These are phyloP conservation scores for Oryzias celebensis DNA, from an alignment of 2,113 vertebrate species.

Conservation along the genomic window DNA sequence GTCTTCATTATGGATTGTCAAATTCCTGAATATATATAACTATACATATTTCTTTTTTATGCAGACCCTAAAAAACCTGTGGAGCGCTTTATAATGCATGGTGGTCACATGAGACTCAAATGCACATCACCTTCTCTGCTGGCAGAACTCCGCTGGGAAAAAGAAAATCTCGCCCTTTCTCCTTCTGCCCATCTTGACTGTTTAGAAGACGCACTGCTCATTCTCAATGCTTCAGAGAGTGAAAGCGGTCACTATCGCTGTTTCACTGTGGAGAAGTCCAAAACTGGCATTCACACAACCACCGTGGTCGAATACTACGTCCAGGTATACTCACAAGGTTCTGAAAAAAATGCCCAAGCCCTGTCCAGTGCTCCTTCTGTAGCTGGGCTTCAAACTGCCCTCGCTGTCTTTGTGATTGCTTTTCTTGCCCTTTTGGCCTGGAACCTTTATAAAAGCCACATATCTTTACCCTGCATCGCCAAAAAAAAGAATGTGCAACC, in stretches of 20 bases:
- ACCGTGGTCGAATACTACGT: constrained; percentile 54
- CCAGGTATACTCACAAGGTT: background rate
- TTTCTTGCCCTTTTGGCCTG: constrained; percentile 67
- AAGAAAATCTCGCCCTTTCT: constrained; percentile 7
- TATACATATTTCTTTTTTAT: constrained; percentile 22
- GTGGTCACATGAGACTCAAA: constrained; percentile 53
- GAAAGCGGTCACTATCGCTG: constrained; percentile 73
- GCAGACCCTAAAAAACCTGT: constrained; percentile 47
- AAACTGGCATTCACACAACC: constrained; percentile 30
- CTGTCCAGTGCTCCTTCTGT: constrained; percentile 19
- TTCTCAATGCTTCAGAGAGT: constrained; percentile 49
- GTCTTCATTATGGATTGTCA: too few relatives aligned
- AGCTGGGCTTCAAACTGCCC: constrained; percentile 33
- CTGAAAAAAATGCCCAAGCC: background rate
- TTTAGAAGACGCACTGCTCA: constrained; percentile 57
- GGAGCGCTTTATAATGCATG: constrained; percentile 33
- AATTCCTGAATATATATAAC: background rate
- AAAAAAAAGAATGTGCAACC: constrained; percentile 1
- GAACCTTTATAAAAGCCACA: constrained; percentile 73
- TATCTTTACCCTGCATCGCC: constrained; percentile 43
- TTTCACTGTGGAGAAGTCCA: constrained; percentile 64
- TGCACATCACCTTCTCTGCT: constrained; percentile 71
- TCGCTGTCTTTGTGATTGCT: constrained; percentile 45
- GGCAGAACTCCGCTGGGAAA: constrained; percentile 65
- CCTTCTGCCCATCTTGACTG: constrained; percentile 43